These are phyloP conservation scores for Hylyphantes graminicola DNA, from an alignment of 1,140 invertebrate genomes.

Conservation along the genomic window DNA sequence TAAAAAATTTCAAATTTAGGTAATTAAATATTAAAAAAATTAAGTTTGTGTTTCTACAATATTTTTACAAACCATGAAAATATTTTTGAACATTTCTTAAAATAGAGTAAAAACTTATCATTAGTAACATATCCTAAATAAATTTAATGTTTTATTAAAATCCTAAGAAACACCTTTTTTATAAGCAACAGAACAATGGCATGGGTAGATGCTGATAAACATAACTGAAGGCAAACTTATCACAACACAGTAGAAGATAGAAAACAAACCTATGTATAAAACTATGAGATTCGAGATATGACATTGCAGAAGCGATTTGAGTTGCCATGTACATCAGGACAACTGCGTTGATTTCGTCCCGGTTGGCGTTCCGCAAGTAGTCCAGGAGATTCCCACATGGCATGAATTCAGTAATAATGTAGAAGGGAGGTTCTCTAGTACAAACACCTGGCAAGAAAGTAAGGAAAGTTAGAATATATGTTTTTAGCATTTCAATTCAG, in stretches of 20 bases:
- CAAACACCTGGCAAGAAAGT: constrained; percentile 90
- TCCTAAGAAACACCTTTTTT: too few species aligned
- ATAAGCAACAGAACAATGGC: too few species aligned
- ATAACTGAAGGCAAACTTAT: too few species aligned
- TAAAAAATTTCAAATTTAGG: too few species aligned
- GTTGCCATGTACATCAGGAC: constrained; percentile 99
- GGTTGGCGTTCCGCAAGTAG: constrained; percentile 90
- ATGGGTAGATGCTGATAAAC: too few species aligned
- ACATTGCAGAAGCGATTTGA: constrained; percentile 98
- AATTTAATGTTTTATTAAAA: too few species aligned
- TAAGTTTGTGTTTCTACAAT: too few species aligned
- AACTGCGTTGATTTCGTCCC: constrained; percentile 91
- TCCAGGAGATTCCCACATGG: constrained; percentile 96
- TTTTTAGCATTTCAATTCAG: not conserved
- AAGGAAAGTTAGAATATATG: not conserved
- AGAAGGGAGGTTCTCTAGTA: constrained; percentile 97
- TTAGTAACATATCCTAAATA: too few species aligned
- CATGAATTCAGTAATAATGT: constrained; percentile 99
- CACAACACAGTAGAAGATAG: not conserved
- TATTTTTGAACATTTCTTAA: too few species aligned
- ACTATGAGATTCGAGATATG: constrained; percentile 93
- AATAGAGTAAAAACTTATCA: too few species aligned
- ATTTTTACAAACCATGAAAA: too few species aligned
- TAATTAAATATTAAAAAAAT: too few species aligned
- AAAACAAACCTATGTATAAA: constrained; percentile 87